Base-by-base conservation (phyloP, 2,113 vertebrate species). In the Gila orcuttii region DNA sequence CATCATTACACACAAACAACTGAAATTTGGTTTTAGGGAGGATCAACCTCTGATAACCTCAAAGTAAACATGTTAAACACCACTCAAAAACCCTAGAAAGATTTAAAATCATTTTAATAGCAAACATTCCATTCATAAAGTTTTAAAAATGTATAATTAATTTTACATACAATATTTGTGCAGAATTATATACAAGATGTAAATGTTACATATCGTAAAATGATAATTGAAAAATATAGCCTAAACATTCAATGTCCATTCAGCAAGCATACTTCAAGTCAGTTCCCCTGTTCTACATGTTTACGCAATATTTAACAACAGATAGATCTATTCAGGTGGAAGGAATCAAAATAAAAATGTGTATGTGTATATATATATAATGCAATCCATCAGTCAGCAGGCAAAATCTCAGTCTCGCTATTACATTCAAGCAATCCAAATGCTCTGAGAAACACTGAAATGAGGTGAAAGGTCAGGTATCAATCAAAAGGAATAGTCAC, bases 111-210 rank as follows among this genome's bases (percentile, higher is more conserved):
- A 42, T 13, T 73, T 88, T 86, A 80, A 86, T 86, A 62, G 50
- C 68, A 83, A 83, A 82, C 28, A 73, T 82, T 86, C 68, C 31
- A 68, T 87, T 85, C 52, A 85, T 87, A 86, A 86, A 79, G 77
- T 9, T 80, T 79, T 13, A 28, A 36, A 79, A 52, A 60, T 86
- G 74, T 78, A 75, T 17, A 17, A 85, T 76, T 66, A 15, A 57
- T 68, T 88, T 80, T 74, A 86, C 76, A 86, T 88, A 77, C 45
- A 60, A 57, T 28, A 55, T 13, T 79, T 91, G 88, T 91, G 90
- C 90, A 90, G 89, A 86, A 89, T 88, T 86, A 92, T 84, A 47
- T 92, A 92, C 90, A 93, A 90, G 89, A 87, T 86, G 87, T 85
- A 86, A 89, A 88, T 90, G 85, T 88, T 87, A 93, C 68, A 91